Conservation (phyloP, 2,888 invertebrate genomes). For the Platycnemis pennipes region DNA sequence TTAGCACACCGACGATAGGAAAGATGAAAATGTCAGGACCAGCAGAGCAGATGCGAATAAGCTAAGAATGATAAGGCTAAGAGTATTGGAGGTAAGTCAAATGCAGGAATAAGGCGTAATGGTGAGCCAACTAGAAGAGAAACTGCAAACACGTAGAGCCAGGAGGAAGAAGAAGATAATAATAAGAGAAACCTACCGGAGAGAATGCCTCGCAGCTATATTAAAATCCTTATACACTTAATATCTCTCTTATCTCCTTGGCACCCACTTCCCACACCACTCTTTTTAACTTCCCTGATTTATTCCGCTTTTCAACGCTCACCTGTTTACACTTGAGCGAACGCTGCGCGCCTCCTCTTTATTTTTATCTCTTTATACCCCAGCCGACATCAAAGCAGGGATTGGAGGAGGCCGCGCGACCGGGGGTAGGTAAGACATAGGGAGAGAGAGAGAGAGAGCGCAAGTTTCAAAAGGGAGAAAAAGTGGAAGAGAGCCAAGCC, state of each 20-base stretch:
- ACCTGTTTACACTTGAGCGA: conserved; percentile 34
- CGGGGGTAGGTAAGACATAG: background rate
- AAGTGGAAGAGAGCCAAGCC: conserved; percentile 26
- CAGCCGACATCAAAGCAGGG: conserved; percentile 34
- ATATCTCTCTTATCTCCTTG: background rate
- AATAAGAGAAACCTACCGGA: background rate
- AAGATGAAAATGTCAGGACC: too few relatives aligned
- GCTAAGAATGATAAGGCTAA: background rate
- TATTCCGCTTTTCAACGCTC: conserved; percentile 26
- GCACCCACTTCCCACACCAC: background rate
- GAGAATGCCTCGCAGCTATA: background rate
- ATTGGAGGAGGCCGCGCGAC: background rate
- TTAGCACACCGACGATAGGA: too few relatives aligned
- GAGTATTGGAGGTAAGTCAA: background rate
- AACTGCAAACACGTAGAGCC: background rate
- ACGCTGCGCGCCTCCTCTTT: conserved; percentile 33
- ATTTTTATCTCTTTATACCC: background rate
- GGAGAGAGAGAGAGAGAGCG: background rate
- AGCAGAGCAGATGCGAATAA: background rate
- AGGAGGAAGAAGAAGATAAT: background rate
- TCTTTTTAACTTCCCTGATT: conserved; percentile 28
- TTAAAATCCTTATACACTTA: background rate
- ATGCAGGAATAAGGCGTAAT: background rate
- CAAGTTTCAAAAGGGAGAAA: background rate
- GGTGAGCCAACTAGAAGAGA: background rate